Percentiles rank a stretch among this genome's conserved stretches.
These are phyloP conservation scores for Ophiothrix spiculata DNA, from an alignment of 35 echinoderm and acorn worm genomes.

Conservation along the genomic window DNA sequence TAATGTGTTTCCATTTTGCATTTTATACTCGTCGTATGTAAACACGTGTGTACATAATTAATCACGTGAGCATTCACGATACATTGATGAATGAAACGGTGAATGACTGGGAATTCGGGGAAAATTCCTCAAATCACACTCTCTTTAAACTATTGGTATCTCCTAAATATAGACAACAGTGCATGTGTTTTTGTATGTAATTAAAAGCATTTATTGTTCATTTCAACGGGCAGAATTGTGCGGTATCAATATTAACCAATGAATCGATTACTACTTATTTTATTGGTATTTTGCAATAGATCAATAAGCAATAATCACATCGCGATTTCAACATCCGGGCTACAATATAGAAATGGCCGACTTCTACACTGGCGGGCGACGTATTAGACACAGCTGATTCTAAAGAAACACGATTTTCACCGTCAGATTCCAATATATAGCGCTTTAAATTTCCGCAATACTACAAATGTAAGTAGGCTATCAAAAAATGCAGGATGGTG, in stretches of 20 bases:
- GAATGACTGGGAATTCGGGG: no score
- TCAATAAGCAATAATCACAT: background rate
- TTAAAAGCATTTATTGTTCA: background rate
- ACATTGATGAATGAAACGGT: background rate
- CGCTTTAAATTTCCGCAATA: constrained; percentile 18
- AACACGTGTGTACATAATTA: background rate
- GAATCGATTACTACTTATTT: background rate
- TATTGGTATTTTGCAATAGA: background rate
- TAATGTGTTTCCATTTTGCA: background rate
- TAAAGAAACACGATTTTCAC: constrained; percentile 10
- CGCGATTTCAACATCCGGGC: constrained; percentile 49
- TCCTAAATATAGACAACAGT: background rate
- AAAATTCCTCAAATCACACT: background rate
- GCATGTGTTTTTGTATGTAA: background rate
- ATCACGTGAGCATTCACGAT: background rate
- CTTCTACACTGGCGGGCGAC: constrained; percentile 51
- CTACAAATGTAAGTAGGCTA: constrained; percentile 37
- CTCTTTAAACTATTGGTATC: background rate
- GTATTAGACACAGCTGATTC: constrained; percentile 24
- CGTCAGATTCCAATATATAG: background rate
- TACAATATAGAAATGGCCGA: constrained; percentile 38
- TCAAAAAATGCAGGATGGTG: constrained; percentile 99
- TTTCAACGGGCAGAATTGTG: no score
- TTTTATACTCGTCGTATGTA: background rate
- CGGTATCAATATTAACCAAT: background rate